Conservation (phyloP, 2,888 invertebrate species). For the Tetragonisca angustula region DNA sequence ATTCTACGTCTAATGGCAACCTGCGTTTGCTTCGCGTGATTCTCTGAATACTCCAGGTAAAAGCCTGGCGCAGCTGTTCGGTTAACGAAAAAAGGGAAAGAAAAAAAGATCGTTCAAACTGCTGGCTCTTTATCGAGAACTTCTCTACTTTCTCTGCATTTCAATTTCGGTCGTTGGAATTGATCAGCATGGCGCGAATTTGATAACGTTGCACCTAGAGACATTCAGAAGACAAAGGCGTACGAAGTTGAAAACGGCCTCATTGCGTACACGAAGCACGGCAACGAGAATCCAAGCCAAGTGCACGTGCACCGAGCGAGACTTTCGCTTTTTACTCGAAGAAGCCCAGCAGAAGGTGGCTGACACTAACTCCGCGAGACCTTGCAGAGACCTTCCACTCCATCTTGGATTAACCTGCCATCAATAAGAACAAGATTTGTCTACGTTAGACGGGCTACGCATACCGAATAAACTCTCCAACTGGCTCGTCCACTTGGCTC, state of each 20-base stretch:
- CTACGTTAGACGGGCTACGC: slow-evolving; percentile 28
- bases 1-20: not conserved
- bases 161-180: not conserved
- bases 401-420: slow-evolving; percentile 24
- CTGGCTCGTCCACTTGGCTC: slow-evolving; percentile 5
- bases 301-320: slow-evolving; percentile 51
- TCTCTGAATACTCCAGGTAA: not conserved
- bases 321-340: slow-evolving; percentile 74
- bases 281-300: not conserved
- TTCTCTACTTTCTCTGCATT: not conserved
- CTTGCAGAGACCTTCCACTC: slow-evolving; percentile 56
- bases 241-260: not conserved
- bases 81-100: too few relatives aligned
- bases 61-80: not conserved
- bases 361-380: slow-evolving; percentile 47
- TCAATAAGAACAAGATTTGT: slow-evolving; percentile 49
- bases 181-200: too few relatives aligned
- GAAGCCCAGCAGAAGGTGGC: slow-evolving; percentile 40
- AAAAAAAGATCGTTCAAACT: too few relatives aligned
- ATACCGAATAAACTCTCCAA: slow-evolving; percentile 22
- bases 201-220: not conserved
- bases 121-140: not conserved
- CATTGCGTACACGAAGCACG: not conserved
- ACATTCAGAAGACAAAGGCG: not conserved
- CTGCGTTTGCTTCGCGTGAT: not conserved